Percentiles rank a stretch among this genome's conserved stretches.
phyloP scores from a whole-genome alignment of 2,888 invertebrate genomes.

The Hydrotaea diabolus region DNA sequence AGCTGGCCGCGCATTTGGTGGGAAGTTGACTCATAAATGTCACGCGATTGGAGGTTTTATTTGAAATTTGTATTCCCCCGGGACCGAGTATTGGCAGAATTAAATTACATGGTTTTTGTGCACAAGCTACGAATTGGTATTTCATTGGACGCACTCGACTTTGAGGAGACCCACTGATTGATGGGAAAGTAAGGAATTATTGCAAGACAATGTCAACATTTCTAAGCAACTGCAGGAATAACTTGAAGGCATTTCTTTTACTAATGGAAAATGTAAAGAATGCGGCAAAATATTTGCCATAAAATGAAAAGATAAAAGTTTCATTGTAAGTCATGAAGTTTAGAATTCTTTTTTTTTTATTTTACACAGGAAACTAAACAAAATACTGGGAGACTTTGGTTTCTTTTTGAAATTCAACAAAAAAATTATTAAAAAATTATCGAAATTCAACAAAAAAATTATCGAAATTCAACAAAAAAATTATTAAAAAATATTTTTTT shows the following conservation, averaged over 20 bases:
- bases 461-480: no score
- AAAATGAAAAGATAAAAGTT: no score
- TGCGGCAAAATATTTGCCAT: not conserved
- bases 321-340: no score
- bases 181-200: not conserved
- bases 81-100: slow-evolving; percentile 21
- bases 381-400: no score
- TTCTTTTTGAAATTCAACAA: no score
- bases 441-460: no score
- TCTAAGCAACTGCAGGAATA: not conserved
- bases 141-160: not conserved
- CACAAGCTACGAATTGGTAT: slow-evolving; percentile 17
- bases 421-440: no score
- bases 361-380: not conserved
- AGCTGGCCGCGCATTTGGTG: slow-evolving; percentile 19
- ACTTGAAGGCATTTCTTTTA: not conserved
- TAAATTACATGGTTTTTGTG: not conserved
- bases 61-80: slow-evolving; percentile 56
- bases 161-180: not conserved
- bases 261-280: not conserved
- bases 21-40: slow-evolving; percentile 60
- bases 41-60: slow-evolving; percentile 47
- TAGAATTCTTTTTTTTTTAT: no score
- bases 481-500: no score
- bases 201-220: not conserved